Evolutionary conservation across 2,797 vertebrate species (phyloP).

Genomic region (Epinephelus coioides): DNA sequence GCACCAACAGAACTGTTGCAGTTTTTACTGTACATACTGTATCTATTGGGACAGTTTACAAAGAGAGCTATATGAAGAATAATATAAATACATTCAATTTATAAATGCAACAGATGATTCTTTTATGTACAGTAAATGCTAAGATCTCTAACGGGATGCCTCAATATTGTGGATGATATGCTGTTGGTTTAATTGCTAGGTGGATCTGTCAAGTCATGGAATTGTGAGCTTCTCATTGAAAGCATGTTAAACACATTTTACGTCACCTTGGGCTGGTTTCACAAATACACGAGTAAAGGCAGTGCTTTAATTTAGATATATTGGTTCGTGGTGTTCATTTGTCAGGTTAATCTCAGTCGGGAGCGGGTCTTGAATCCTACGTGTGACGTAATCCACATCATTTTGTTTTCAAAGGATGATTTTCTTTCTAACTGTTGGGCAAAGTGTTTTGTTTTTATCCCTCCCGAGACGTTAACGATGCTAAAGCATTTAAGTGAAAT

Average conservation of each 20-base stretch:
- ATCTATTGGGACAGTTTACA: slow-evolving; percentile 88
- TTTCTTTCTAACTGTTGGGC: slow-evolving; percentile 11
- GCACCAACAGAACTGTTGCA: slow-evolving; percentile 84
- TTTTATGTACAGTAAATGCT: slow-evolving; percentile 83
- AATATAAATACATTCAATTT: slow-evolving; percentile 86
- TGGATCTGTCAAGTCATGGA: slow-evolving; percentile 78
- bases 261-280: slow-evolving; percentile 65
- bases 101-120: slow-evolving; percentile 83
- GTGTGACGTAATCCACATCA: slow-evolving; percentile 36
- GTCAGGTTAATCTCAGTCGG: slow-evolving; percentile 43
- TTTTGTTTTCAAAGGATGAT: slow-evolving; percentile 34
- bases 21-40: slow-evolving; percentile 87
- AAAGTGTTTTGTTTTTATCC: slow-evolving; percentile 25
- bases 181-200: slow-evolving; percentile 75
- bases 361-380: slow-evolving; percentile 32
- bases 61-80: slow-evolving; percentile 88
- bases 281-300: slow-evolving; percentile 66
- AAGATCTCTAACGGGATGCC: slow-evolving; percentile 76
- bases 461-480: slow-evolving; percentile 14
- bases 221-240: slow-evolving; percentile 78
- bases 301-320: slow-evolving; percentile 65
- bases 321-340: slow-evolving; percentile 51
- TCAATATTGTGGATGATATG: slow-evolving; percentile 80
- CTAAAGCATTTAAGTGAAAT: slow-evolving; percentile 49
- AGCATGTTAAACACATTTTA: slow-evolving; percentile 78